Base-by-base conservation (phyloP, 2,888 invertebrate species). In the Xiphydria camelus region DNA sequence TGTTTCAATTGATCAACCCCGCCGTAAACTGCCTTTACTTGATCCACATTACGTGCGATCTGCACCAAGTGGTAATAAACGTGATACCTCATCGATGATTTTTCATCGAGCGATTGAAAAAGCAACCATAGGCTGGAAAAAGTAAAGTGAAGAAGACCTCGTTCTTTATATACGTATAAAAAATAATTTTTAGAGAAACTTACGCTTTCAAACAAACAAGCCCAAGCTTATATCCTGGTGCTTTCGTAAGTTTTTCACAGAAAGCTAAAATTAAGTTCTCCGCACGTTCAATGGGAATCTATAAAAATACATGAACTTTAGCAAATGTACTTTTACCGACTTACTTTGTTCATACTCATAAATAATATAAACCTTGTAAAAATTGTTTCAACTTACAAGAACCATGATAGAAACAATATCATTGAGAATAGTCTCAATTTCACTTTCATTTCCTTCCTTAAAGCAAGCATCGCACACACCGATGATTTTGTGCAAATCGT, bases 351-450 rank as follows among this genome's bases (percentile, higher is more conserved):
- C n/a, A n/a, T n/a, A n/a, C n/a, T n/a, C n/a, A 42, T 39, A 53
- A 25, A 35, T 23, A 5, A n/a, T n/a, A n/a, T n/a, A n/a, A n/a
- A n/a, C n/a, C n/a, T n/a, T n/a, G n/a, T n/a, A n/a, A n/a, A 45
- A 33, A 38, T 25, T 4, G 7, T 36, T 14, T 5, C 22, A 35
- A 77, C 80, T 80, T 78, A 90, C 91, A 61, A 89, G 84, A 47
- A 96, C 90, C 83, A 97, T 88, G 57, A 98, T 90, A 4, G 96
- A 96, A 3, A 96, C 94, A 76, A 98, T 94, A 73, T 96, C 94
- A 78, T 96, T 96, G 7, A 98, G 81, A 41, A 95, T 89, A 61
- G 89, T 88, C 80, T 97, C 97, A 62, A 94, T 88, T 71, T 96
- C 95, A 10, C 80, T 73, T 73, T 93, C 93, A 68, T 87, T 88